Conservation (phyloP, 2,797 vertebrate genomes). For the Anas georgica region DNA sequence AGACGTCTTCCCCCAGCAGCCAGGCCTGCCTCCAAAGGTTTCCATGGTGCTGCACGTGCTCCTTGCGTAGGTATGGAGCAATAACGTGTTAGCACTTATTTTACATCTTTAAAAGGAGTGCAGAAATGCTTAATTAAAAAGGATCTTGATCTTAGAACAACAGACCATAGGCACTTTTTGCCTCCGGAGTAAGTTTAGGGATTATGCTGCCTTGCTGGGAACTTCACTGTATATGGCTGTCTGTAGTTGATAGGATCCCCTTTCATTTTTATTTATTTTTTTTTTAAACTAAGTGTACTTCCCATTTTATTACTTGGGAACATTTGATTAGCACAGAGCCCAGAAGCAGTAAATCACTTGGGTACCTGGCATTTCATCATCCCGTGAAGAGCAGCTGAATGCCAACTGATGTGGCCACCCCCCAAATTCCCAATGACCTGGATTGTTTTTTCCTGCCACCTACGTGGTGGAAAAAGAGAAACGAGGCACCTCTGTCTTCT, state of each 20-base stretch:
- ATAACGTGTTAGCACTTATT: neutral
- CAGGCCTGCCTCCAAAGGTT: neutral
- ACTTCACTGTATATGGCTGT: neutral
- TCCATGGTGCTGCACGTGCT: neutral
- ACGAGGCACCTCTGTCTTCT: neutral
- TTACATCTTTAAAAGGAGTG: neutral
- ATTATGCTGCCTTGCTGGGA: neutral
- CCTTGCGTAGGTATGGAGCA: constrained; percentile 34
- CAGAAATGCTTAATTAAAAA: constrained; percentile 30
- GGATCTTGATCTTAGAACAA: constrained; percentile 61
- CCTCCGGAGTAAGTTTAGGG: constrained; percentile 1
- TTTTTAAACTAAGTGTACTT: constrained; percentile 11
- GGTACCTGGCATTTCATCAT: neutral
- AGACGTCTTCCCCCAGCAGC: neutral
- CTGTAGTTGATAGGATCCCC: neutral
- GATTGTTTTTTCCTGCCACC: neutral
- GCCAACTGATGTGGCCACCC: neutral
- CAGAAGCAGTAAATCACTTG: neutral
- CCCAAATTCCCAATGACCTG: neutral
- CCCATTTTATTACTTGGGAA: constrained; percentile 5
- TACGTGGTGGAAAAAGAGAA: neutral
- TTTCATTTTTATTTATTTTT: neutral
- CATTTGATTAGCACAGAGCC: constrained; percentile 10
- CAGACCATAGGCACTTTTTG: constrained; percentile 25
- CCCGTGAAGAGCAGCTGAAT: neutral